Base-by-base conservation (phyloP, 2,113 vertebrate genomes). In the Rynchops niger region DNA sequence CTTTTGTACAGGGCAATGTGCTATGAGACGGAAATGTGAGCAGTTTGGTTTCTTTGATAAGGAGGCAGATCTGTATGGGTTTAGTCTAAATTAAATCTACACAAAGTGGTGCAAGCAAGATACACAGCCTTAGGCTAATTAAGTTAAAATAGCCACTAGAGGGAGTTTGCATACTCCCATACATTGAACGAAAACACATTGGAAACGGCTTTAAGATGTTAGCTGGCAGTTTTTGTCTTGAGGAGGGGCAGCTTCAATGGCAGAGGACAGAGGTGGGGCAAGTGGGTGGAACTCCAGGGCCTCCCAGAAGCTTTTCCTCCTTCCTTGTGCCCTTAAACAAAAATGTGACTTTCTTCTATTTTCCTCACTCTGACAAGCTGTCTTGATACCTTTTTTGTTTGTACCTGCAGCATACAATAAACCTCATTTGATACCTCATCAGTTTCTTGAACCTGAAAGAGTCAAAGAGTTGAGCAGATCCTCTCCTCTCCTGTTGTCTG, bases 391-490 rank as follows among this genome's bases (percentile, higher is more conserved):
- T 43, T 86, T 90, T 90, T 81, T 42, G 23, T 94, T 97, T 91
- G 90, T 87, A 55, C 42, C 66, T 91, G 38, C 89, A 98, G 97
- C 97, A 4, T 98, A 98, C 90, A 97, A 88, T 78, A 98, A 98
- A 93, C 97, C 98, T 56, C 82, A 94, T 58, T 71, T 95, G 90
- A 92, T 95, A 86, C 71, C 83, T 25, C 95, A 96, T 59, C 97
- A 97, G 49, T 95, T 96, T 63, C 92, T 98, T 73, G 98, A 98
- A 74, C 97, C 97, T 21, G 96, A 97, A 73, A 96, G 97, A 88
- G 88, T 97, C 78, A 98, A 98, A 95, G 97, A 98, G 11, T 90
- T 98, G 92, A 98, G 97, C 93, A 97, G 85, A 97, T 98, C 98
- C 50, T 97, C 97, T 71, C 98, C 98, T 71, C 61, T 97, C 70